phyloP scores from a whole-genome alignment of 1,140 invertebrate species.

The Pectinophora gossypiella region DNA sequence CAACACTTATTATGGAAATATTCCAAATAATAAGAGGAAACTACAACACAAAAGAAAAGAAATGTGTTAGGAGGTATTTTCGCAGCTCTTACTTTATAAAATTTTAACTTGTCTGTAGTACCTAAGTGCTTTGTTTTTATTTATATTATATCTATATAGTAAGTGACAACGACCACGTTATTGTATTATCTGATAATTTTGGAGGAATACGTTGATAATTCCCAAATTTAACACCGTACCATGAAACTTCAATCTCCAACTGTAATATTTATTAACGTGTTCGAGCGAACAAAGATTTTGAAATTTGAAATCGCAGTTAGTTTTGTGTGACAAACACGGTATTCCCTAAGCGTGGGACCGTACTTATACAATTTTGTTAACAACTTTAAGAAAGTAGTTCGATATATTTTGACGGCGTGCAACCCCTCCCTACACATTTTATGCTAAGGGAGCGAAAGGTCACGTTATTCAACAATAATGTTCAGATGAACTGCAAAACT shows the following conservation, averaged over 20 bases:
- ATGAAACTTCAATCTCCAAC: no score
- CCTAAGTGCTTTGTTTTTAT: no score
- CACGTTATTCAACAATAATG: constrained; percentile 11
- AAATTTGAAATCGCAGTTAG: no score
- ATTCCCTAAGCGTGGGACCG: constrained; percentile 17
- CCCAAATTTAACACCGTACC: no score
- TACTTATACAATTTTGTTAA: constrained; percentile 27
- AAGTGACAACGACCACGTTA: no score
- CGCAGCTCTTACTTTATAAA: constrained; percentile 7
- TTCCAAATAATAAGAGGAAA: constrained; percentile 24
- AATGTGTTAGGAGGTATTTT: neutral
- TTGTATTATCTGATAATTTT: no score
- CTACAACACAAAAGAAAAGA: constrained; percentile 1
- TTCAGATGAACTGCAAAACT: constrained; percentile 9
- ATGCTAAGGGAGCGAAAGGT: constrained; percentile 11
- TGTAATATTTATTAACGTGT: no score
- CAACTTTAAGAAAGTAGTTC: constrained; percentile 25
- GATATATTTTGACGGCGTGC: constrained; percentile 5
- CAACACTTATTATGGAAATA: constrained; percentile 22
- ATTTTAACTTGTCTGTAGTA: no score
- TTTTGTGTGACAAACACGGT: constrained; percentile 27
- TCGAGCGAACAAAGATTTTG: no score
- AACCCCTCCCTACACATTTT: constrained; percentile 6
- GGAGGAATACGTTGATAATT: no score
- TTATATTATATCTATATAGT: no score